These are phyloP conservation scores for Ceramica pisi DNA, from an alignment of 2,888 invertebrate genomes.

Conservation along the genomic window DNA sequence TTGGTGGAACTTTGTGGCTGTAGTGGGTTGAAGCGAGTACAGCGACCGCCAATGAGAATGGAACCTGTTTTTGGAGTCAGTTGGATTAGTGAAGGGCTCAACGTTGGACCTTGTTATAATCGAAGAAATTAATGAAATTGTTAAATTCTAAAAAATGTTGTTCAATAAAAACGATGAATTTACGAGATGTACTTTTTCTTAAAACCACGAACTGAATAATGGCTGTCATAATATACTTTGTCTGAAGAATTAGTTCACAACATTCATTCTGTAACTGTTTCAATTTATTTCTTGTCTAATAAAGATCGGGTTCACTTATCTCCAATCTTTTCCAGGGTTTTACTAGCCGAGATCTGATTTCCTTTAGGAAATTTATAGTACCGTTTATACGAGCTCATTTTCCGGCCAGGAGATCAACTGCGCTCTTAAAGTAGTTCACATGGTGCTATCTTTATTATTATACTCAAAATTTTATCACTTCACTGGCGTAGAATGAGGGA, in stretches of 20 bases:
- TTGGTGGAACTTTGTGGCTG: conserved; percentile 48
- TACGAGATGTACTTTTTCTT: neutral
- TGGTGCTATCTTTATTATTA: conserved; percentile 60
- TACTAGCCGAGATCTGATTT: conserved; percentile 50
- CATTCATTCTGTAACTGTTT: neutral
- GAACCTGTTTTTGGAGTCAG: neutral
- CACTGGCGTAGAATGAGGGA: conserved; percentile 71
- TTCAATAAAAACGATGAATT: neutral
- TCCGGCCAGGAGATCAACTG: conserved; percentile 61
- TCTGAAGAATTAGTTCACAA: neutral
- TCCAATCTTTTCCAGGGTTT: conserved; percentile 46
- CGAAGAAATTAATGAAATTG: neutral
- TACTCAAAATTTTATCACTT: conserved; percentile 76
- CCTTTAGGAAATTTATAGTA: conserved; percentile 52
- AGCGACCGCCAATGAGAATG: conserved; percentile 15
- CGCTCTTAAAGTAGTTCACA: conserved; percentile 61
- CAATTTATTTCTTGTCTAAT: neutral
- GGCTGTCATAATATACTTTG: neutral
- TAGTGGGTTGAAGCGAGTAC: conserved; percentile 39
- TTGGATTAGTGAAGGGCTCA: neutral
- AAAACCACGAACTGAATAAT: no score
- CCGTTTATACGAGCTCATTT: conserved; percentile 55
- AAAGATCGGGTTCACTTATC: conserved; percentile 22
- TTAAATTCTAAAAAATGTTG: neutral
- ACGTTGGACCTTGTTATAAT: neutral